Conservation (phyloP, 2,113 vertebrate species). For the Dipodomys spectabilis region DNA sequence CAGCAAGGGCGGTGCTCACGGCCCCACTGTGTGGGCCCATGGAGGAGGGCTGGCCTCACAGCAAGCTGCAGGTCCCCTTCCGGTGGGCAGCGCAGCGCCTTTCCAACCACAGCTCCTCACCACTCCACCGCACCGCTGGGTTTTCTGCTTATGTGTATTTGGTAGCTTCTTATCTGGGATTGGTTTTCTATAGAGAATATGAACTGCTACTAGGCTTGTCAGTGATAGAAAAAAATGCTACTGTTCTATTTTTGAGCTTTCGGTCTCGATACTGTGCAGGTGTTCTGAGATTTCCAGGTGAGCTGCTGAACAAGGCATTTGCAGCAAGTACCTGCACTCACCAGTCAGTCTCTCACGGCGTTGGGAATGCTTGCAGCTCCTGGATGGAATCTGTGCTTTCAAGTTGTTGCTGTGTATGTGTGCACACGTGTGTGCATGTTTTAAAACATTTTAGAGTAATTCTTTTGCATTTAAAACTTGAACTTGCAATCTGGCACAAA, state of each 20-base stretch:
- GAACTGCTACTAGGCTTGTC: background rate
- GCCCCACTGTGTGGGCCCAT: rapidly evolving
- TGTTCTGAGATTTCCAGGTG: background rate
- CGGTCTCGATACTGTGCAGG: background rate
- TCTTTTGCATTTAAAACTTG: constrained; percentile 22
- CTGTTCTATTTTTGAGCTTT: background rate
- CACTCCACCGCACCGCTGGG: rapidly evolving
- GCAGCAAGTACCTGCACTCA: background rate
- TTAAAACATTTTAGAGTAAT: background rate
- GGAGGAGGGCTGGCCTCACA: too few species aligned
- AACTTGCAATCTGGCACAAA: constrained; percentile 12
- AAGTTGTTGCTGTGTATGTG: background rate
- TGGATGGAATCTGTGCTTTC: background rate
- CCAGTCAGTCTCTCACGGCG: background rate
- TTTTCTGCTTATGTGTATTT: background rate
- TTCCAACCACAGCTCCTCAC: rapidly evolving
- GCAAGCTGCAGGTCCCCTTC: background rate
- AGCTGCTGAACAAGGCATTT: background rate
- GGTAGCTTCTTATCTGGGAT: background rate
- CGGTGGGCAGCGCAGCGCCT: background rate
- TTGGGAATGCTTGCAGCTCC: background rate
- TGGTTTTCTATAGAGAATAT: background rate
- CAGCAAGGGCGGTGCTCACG: background rate
- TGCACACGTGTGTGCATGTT: too few species aligned
- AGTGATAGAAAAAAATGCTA: background rate